Base-by-base conservation (phyloP, 2,113 vertebrate species). In the Camelus dromedarius region DNA sequence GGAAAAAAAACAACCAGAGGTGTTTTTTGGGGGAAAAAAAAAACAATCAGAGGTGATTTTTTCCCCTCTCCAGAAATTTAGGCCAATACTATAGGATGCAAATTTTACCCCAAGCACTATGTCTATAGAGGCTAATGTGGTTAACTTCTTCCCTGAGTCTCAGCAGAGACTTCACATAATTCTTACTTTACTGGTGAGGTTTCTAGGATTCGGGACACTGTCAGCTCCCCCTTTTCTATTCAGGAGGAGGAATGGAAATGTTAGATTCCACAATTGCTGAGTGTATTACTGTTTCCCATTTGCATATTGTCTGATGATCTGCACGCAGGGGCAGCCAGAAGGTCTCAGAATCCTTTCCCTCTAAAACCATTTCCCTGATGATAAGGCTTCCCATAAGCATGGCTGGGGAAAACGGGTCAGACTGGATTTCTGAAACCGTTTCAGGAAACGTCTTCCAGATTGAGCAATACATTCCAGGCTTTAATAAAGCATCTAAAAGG, bases 301-400 rank as follows among this genome's bases (percentile, higher is more conserved):
- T 96, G 87, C 86, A 93, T 89, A 79, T 46, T 89, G 20, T 79
- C 82, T 58, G 50, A 38, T 50, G 80, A 96, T 93, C 80, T 95
- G 82, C 28, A 35, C 76, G 64, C 22, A 26, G 38, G 93, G 79
- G 42, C 96, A 95, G 91, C 92, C 83, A 77, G 89, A 96, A 95
- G 91, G 60, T 88, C 95, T 95, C 35, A 69, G 93, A 95, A 89
- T 92, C 76, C 88, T 92, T 97, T 91, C 76, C 42, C 67, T 96
- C 46, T 89, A 93, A 97, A 94, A 91, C 56, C 66, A 96, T 95
- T 95, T 97, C 87, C 75, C 95, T 95, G n/a, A 62, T 82, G 89
- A 95, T 89, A 92, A 96, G 82, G 50, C n/a, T 96, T 96, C 93
- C 91, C 66, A 73, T 70, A 93, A 93, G 72, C 54, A 95, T 38